Conservation (phyloP, 2,113 vertebrate species). For the Rhinopomastus cyanomelas region DNA sequence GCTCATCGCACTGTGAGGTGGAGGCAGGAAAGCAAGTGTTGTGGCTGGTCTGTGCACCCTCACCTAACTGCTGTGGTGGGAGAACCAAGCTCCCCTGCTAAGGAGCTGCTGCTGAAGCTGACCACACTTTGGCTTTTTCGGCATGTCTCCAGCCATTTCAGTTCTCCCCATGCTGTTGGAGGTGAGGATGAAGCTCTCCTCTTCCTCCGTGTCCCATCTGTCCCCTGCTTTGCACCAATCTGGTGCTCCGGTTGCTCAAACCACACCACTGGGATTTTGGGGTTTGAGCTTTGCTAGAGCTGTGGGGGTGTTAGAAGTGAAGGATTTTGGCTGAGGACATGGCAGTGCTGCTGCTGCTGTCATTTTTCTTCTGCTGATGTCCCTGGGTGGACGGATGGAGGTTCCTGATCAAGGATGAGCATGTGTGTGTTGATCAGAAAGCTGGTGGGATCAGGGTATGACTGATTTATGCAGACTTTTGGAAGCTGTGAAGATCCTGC, state of each 20-base stretch:
- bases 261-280: background rate
- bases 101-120: background rate
- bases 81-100: background rate
- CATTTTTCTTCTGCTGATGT: background rate
- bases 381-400: background rate
- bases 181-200: background rate
- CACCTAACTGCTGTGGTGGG: background rate
- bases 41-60: background rate
- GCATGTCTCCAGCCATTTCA: background rate
- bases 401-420: background rate
- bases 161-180: fast-evolving
- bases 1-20: fast-evolving
- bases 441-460: conserved; percentile 27
- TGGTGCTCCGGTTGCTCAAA: background rate
- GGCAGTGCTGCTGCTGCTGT: background rate
- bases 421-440: conserved; percentile 33
- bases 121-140: background rate
- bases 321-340: background rate
- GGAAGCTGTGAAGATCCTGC: conserved; percentile 46
- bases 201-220: background rate
- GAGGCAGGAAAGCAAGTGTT: background rate
- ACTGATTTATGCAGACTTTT: conserved; percentile 66
- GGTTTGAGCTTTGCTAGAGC: background rate
- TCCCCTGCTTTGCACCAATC: background rate
- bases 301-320: background rate